Base-by-base conservation (phyloP, 2,797 vertebrate genomes). In the Tapera naevia region DNA sequence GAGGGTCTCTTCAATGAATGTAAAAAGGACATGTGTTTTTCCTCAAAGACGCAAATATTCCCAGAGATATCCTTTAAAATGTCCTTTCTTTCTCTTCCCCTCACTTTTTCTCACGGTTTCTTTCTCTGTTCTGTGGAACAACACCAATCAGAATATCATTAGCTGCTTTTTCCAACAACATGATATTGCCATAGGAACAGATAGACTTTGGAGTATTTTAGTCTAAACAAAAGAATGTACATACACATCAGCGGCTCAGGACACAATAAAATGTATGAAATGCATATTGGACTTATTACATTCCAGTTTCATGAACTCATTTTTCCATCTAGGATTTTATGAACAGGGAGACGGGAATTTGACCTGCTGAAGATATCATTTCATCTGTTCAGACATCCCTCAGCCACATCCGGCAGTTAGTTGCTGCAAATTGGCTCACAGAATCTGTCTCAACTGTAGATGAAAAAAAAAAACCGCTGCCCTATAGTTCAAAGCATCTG, bases 131-230 rank as follows among this genome's bases (percentile, higher is more conserved):
- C 27, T 88, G 46, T 88, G 27, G 54, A 94, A 65, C 48, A 82
- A 66, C 54, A 80, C 10, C 35, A 94, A 94, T 96, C 88, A 91
- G 80, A 95, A 75, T 82, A 91, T 84, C 89, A 91, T 95, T 95
- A 93, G 46, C 82, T 95, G 89, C 91, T 94, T 97, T 94, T 96
- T 78, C 78, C 87, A 93, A 54, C 62, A 91, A 65, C 19, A 43
- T 39, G 56, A 39, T 67, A 58, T 93, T 96, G 88, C 86, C 84
- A 91, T 46, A 78, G 86, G 70, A 94, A 82, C 81, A 89, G 69
- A 96, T 72, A 48, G 84, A 96, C 19, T 80, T 90, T 95, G 90
- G 90, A n/a, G n/a, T 27, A 71, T 87, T 95, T 94, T 70, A 61
- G 57, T 87, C 58, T 92, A 85, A 84, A 91, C 81, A 86, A 88